phyloP scores from a whole-genome alignment of 2,888 invertebrate species.

The Argyresthia goedartella region DNA sequence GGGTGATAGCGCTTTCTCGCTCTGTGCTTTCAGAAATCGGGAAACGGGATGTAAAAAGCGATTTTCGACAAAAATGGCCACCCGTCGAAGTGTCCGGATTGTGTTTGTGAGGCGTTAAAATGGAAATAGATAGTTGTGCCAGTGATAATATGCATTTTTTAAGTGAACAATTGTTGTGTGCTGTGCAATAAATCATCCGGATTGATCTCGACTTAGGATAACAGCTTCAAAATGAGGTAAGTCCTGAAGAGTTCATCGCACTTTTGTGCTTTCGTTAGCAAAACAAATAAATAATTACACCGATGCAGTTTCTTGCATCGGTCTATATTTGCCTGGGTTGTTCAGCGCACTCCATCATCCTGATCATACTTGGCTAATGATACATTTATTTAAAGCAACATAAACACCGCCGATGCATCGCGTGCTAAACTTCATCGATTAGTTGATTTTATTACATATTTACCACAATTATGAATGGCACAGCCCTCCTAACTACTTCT shows the following conservation, averaged over 20 bases:
- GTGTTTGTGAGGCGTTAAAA: slow-evolving; percentile 45
- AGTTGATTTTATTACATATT: slow-evolving; percentile 43
- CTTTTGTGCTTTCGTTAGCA: slow-evolving; percentile 52
- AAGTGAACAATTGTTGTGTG: slow-evolving; percentile 66
- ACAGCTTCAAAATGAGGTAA: slow-evolving; percentile 63
- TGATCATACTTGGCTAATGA: slow-evolving; percentile 28
- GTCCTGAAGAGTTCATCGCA: slow-evolving; percentile 47
- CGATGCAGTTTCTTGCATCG: slow-evolving; percentile 36
- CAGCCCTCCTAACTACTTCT: slow-evolving; percentile 25
- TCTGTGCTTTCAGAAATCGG: slow-evolving; percentile 49
- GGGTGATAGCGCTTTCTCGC: slow-evolving; percentile 55
- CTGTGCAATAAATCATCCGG: slow-evolving; percentile 62
- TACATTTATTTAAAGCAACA: slow-evolving; percentile 32
- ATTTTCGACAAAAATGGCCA: slow-evolving; percentile 66
- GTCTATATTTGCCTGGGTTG: slow-evolving; percentile 48
- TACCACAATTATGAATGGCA: slow-evolving; percentile 58
- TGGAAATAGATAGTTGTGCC: slow-evolving; percentile 46
- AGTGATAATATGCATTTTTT: slow-evolving; percentile 61
- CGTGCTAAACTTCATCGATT: slow-evolving; percentile 42
- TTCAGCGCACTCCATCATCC: slow-evolving; percentile 29
- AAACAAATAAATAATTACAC: slow-evolving; percentile 64
- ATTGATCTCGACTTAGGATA: slow-evolving; percentile 63
- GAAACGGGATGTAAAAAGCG: slow-evolving; percentile 45
- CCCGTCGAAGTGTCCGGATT: slow-evolving; percentile 40
- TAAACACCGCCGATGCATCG: slow-evolving; percentile 52